Conservation (phyloP, 1,140 invertebrate genomes). For the Ceratoteleas bidentatus region DNA sequence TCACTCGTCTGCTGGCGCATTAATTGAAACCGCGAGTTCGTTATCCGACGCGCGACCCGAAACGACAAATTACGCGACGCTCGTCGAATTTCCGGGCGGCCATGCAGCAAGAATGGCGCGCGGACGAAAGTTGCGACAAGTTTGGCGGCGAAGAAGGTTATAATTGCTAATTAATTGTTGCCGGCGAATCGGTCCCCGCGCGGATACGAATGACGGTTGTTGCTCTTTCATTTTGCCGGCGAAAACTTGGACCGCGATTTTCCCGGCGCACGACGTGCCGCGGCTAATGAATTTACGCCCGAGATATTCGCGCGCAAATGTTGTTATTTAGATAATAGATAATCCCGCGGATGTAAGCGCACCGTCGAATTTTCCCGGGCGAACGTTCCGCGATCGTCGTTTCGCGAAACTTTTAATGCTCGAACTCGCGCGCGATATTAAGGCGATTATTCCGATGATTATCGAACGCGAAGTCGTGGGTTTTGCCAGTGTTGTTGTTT, state of each 20-base stretch:
- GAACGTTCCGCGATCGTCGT: slow-evolving; percentile 6
- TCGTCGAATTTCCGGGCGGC: slow-evolving; percentile 1
- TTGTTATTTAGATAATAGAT: slow-evolving; percentile 43
- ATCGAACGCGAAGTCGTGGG: no score
- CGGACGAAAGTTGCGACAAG: slow-evolving; percentile 23
- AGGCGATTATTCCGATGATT: neutral
- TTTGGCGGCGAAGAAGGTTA: slow-evolving; percentile 14
- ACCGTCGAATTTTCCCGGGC: slow-evolving; percentile 23
- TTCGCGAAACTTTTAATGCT: no score
- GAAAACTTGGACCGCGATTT: slow-evolving; percentile 20
- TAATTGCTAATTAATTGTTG: slow-evolving; percentile 33
- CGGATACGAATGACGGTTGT: slow-evolving; percentile 16
- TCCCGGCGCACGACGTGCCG: slow-evolving; percentile 3
- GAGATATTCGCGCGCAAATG: slow-evolving; percentile 17
- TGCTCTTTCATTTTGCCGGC: slow-evolving; percentile 10
- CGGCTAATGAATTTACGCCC: slow-evolving; percentile 20
- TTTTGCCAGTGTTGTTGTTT: no score
- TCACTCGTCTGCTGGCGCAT: no score
- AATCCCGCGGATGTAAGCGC: slow-evolving; percentile 26
- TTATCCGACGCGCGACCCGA: neutral
- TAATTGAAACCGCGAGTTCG: no score
- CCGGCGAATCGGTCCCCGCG: neutral
- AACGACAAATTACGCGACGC: neutral
- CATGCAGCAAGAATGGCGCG: slow-evolving; percentile 1
- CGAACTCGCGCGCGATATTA: neutral